Conservation (phyloP, 2,888 invertebrate species). For the Meloe dianella region DNA sequence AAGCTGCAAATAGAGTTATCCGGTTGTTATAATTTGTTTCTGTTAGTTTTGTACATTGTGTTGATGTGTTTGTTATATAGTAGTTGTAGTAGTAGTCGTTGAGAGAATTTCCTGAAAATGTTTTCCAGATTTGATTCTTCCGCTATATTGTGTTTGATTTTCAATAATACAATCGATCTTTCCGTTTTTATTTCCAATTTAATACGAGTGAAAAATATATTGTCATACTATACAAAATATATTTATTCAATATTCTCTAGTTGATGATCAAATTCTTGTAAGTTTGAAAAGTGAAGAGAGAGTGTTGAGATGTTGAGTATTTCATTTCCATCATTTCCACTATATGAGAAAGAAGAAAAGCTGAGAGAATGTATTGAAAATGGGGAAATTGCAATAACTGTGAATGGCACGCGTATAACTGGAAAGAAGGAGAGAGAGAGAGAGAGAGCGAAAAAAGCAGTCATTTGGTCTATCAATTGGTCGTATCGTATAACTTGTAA, state of each 20-base stretch:
- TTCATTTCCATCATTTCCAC: neutral
- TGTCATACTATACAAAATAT: neutral
- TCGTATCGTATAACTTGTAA: slow-evolving; percentile 25
- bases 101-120: slow-evolving; percentile 19
- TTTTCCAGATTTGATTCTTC: slow-evolving; percentile 25
- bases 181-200: too few species aligned
- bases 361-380: neutral
- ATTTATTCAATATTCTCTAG: neutral
- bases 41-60: neutral
- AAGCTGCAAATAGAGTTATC: slow-evolving; percentile 32
- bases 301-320: neutral
- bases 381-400: neutral
- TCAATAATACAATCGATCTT: too few species aligned
- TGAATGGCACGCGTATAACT: neutral
- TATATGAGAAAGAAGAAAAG: slow-evolving; percentile 3
- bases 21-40: slow-evolving; percentile 16
- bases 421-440: neutral
- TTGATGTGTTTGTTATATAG: neutral
- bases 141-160: slow-evolving; percentile 18
- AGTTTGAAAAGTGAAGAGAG: neutral
- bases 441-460: neutral
- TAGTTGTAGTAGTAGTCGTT: neutral
- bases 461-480: slow-evolving; percentile 17
- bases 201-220: neutral
- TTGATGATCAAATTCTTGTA: neutral